These are phyloP conservation scores for Acanthisitta chloris DNA, from an alignment of 2,113 vertebrate genomes.

Conservation along the genomic window DNA sequence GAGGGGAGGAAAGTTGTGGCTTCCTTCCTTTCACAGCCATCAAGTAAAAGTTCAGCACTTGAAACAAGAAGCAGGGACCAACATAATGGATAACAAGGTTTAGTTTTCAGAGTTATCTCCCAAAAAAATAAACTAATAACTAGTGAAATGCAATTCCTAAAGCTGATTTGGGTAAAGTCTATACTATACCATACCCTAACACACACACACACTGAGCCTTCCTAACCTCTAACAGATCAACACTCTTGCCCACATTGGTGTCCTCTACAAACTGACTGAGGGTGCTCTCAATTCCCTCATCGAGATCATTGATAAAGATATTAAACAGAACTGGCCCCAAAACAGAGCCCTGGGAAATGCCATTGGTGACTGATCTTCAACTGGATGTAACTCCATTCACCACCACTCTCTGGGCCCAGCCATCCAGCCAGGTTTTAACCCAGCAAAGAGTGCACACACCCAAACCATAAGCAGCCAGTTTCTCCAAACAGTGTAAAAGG, in stretches of 20 bases:
- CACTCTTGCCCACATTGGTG: not conserved
- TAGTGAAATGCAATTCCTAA: not conserved
- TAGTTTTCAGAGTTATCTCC: not conserved
- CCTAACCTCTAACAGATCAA: no score
- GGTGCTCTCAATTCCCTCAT: not conserved
- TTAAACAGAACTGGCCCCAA: not conserved
- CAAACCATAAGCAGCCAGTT: not conserved
- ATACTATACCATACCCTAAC: not conserved
- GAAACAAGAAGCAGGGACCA: slow-evolving; percentile 60
- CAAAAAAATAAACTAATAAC: not conserved
- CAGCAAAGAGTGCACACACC: not conserved
- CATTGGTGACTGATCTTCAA: not conserved
- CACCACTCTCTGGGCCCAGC: not conserved
- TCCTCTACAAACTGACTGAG: not conserved
- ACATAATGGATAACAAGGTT: not conserved
- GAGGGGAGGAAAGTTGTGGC: not conserved
- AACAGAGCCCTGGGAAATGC: not conserved
- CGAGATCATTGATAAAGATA: not conserved
- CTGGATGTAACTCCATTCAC: not conserved
- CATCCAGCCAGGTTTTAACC: not conserved
- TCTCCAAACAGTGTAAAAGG: not conserved
- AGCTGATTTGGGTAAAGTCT: not conserved
- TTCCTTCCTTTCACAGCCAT: slow-evolving; percentile 56
- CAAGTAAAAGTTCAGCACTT: slow-evolving; percentile 45
- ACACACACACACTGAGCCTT: not conserved